Evolutionary conservation across 2,888 invertebrate genomes (phyloP).

Genomic region (Hyalella azteca): DNA sequence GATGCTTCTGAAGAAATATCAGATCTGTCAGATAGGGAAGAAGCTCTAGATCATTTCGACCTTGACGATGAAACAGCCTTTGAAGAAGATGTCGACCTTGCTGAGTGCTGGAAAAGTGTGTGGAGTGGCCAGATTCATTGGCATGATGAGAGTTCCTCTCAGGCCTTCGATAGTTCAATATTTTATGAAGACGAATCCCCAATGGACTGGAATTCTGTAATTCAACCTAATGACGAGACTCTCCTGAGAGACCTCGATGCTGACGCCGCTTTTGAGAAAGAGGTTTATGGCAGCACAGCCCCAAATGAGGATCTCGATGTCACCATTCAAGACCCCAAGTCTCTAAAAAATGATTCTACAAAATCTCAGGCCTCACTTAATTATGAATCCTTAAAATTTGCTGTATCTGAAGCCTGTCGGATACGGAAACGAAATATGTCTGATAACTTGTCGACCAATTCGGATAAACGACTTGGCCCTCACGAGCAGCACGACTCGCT

Average conservation of each 20-base stretch:
- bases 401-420: neutral
- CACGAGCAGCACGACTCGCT: neutral
- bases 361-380: too few relatives aligned
- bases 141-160: neutral
- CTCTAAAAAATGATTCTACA: too few relatives aligned
- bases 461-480: neutral
- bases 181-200: too few relatives aligned
- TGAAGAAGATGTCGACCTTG: neutral
- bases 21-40: slow-evolving; percentile 2
- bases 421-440: neutral
- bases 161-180: neutral
- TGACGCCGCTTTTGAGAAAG: neutral
- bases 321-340: too few relatives aligned
- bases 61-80: neutral
- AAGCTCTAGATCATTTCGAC: neutral
- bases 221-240: neutral
- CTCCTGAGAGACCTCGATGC: neutral
- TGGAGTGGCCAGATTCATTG: slow-evolving; percentile 12
- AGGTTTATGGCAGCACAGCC: neutral
- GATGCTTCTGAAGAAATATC: neutral
- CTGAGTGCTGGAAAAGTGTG: neutral
- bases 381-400: neutral
- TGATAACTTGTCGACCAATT: neutral
- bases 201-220: too few relatives aligned
- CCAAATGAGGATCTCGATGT: too few relatives aligned